Evolutionary conservation across 1,140 invertebrate genomes (phyloP).

Genomic region (Orussus abietinus): DNA sequence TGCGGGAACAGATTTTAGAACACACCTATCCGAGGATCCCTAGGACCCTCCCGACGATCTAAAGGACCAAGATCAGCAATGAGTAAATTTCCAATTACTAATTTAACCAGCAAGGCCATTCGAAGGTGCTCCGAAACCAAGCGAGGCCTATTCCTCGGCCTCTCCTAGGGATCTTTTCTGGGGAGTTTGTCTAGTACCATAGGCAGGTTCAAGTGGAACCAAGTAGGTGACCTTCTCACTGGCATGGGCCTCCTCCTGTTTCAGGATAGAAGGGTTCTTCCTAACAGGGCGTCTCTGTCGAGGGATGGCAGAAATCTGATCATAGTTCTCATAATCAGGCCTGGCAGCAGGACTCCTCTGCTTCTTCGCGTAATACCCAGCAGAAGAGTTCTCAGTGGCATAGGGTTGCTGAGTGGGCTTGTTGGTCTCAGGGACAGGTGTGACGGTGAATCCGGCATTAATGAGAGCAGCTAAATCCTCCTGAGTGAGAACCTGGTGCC

Average conservation of each 20-base stretch:
- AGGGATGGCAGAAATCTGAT: conserved; percentile 32
- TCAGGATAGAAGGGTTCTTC: conserved; percentile 38
- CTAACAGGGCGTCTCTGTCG: conserved; percentile 36
- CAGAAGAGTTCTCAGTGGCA: conserved; percentile 26
- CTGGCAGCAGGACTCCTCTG: conserved; percentile 31
- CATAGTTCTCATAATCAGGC: conserved; percentile 39
- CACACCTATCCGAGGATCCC: too few species aligned
- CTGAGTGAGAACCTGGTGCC: conserved; percentile 35
- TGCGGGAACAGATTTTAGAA: too few species aligned
- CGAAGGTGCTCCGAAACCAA: too few species aligned
- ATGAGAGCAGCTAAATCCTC: conserved; percentile 43
- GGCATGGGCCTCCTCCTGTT: conserved; percentile 33
- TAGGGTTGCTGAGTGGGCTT: conserved; percentile 30
- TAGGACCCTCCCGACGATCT: too few species aligned
- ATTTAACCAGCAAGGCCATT: background rate
- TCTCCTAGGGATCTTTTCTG: conserved; percentile 14
- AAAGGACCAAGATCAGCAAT: too few species aligned
- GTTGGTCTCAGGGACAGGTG: conserved; percentile 34
- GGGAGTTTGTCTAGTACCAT: conserved; percentile 36
- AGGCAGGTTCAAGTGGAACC: conserved; percentile 40
- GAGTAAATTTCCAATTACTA: too few species aligned
- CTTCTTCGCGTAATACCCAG: conserved; percentile 43
- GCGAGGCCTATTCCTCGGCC: conserved; percentile 12
- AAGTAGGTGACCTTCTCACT: conserved; percentile 47
- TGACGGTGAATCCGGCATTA: conserved; percentile 46